Conservation (phyloP, 2,888 invertebrate species). For the Drosophila buzzatii region DNA sequence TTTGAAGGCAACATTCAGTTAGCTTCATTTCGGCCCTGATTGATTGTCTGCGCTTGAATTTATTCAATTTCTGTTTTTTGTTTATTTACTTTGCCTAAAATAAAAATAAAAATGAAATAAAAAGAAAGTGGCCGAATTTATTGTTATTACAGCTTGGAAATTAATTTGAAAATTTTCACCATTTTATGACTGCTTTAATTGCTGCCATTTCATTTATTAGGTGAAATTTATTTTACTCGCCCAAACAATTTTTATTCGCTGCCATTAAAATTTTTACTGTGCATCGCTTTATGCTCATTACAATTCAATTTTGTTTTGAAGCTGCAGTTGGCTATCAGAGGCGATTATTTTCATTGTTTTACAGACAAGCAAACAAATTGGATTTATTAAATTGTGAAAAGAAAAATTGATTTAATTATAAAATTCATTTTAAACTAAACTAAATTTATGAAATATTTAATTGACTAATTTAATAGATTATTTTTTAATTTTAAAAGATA, state of each 20-base stretch:
- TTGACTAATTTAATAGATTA: too few species aligned
- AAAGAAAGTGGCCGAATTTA: neutral
- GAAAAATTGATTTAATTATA: neutral
- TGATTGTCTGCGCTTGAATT: constrained; percentile 1
- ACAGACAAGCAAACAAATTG: neutral
- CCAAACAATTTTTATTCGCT: neutral
- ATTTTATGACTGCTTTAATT: constrained; percentile 16
- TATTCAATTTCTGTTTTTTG: neutral
- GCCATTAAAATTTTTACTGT: constrained; percentile 7
- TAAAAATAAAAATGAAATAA: neutral
- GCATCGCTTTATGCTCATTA: constrained; percentile 1
- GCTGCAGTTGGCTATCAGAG: neutral
- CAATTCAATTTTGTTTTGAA: constrained; percentile 6
- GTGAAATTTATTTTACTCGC: neutral
- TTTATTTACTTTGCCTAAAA: neutral
- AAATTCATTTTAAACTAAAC: neutral
- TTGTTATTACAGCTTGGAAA: constrained; percentile 5
- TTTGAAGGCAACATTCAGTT: constrained; percentile 1
- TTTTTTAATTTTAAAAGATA: too few species aligned
- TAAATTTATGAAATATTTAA: too few species aligned
- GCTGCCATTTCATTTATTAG: constrained; percentile 11
- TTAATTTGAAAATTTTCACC: constrained; percentile 12
- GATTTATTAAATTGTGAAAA: neutral
- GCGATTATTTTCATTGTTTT: neutral
- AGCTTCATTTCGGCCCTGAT: constrained; percentile 1